phyloP scores from a whole-genome alignment of 2,888 invertebrate species.

The Norana najaformis region DNA sequence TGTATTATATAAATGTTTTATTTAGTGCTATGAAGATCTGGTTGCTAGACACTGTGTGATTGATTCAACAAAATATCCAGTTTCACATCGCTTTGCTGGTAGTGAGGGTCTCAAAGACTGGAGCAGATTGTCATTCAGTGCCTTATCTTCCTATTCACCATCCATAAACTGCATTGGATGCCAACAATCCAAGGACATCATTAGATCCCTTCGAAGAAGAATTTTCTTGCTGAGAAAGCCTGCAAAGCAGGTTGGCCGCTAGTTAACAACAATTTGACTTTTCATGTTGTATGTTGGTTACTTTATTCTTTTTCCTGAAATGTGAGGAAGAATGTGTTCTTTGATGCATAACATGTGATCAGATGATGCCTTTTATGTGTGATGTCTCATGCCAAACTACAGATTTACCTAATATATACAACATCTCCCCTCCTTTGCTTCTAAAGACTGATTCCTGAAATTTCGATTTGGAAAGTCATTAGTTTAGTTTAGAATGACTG shows the following conservation, averaged over 20 bases:
- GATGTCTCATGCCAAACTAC: too few relatives aligned
- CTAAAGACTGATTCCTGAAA: too few relatives aligned
- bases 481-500: too few relatives aligned
- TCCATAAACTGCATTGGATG: neutral
- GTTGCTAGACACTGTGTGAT: neutral
- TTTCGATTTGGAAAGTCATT: too few relatives aligned
- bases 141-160: neutral
- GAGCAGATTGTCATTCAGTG: neutral
- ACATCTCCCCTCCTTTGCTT: neutral
- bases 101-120: slow-evolving; percentile 10
- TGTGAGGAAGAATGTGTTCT: neutral
- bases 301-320: neutral
- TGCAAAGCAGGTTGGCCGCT: slow-evolving; percentile 2
- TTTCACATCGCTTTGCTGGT: neutral
- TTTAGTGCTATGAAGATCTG: slow-evolving; percentile 22
- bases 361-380: neutral
- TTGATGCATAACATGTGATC: neutral
- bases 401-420: neutral
- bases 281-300: neutral
- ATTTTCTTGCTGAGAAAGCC: neutral
- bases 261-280: too few relatives aligned
- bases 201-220: neutral
- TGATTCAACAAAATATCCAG: slow-evolving; percentile 1
- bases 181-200: neutral
- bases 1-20: neutral